A percentile compares a stretch with the other conserved stretches of the same genome.
phyloP scores from a whole-genome alignment of 2,797 vertebrate species.

The Cryptoprocta ferox region DNA sequence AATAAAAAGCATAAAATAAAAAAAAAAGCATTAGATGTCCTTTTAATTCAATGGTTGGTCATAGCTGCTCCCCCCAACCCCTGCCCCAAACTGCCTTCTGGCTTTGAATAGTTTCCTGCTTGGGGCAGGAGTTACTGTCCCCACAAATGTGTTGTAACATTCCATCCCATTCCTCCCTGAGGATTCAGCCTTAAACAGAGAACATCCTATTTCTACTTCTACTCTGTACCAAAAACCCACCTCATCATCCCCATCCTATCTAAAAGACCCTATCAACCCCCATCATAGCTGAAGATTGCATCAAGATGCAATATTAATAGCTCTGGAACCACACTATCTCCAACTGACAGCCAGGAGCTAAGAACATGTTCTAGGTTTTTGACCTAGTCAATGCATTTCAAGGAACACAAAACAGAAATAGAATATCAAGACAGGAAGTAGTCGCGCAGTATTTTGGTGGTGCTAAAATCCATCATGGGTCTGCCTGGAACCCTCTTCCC shows the following conservation, averaged over 20 bases:
- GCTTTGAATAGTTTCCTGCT: neutral
- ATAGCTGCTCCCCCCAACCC: neutral
- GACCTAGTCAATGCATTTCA: neutral
- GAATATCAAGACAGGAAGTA: neutral
- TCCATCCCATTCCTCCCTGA: neutral
- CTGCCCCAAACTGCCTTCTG: neutral
- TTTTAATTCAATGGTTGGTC: neutral
- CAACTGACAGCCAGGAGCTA: neutral
- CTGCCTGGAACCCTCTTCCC: neutral
- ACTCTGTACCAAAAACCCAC: neutral
- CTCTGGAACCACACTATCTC: neutral
- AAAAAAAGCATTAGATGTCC: too few species aligned
- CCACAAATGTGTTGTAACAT: neutral
- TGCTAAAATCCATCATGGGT: neutral
- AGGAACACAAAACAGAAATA: neutral
- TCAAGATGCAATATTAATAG: neutral
- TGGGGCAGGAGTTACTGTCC: neutral
- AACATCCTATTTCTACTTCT: neutral
- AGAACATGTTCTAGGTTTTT: neutral
- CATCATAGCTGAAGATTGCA: neutral
- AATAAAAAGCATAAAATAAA: neutral
- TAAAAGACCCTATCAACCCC: neutral
- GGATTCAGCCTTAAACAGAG: neutral
- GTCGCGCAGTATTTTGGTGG: neutral
- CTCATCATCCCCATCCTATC: neutral